Evolutionary conservation across 1,140 invertebrate species (phyloP), one percentile per base, ranked within the genome.

Genomic region (Cotesia glomerata): DNA sequence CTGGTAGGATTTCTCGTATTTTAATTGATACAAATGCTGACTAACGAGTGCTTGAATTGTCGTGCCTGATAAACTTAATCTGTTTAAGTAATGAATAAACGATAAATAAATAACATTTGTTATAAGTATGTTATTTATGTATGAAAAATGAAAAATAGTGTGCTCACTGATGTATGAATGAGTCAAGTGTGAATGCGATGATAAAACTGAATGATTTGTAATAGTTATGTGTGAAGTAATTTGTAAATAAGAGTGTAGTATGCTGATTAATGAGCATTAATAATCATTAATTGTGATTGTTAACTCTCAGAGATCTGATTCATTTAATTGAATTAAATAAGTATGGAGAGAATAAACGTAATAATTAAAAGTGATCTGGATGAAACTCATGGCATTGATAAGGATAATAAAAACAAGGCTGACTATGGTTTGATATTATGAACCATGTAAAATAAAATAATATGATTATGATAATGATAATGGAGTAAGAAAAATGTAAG

Each of bases 121-220:
- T 69, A 54, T 72, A 34, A 69, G 71, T 69, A 72, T 75, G 72
- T 75, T 75, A 75, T 75, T 75, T 75, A 75, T 75, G 11, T 45
- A 70, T 26, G 26, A 26, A 26, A 26, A 26, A 70, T n/a, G n/a
- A n/a, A n/a, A n/a, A n/a, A n/a, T n/a, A n/a, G n/a, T n/a, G 63
- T 72, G 51, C 61, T 18, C n/a, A 36, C 1, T 26, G 3, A 26
- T 26, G 66, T 54, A n/a, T 35, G 36, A 39, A 34, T 34, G 8
- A 36, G 14, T 69, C 58, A 58, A 39, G 14, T 14, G n/a, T 39
- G 62, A 64, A 34, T 64, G 52, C 39, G 62, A 36, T n/a, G 1
- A 26, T 26, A 26, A 26, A 26, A 26, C 26, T 26, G 26, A 26
- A 26, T 39, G 36, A 39, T 39, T 39, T 7, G 8, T 45, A 11